phyloP scores from a whole-genome alignment of 2,113 vertebrate genomes.

The Trichechus manatus region DNA sequence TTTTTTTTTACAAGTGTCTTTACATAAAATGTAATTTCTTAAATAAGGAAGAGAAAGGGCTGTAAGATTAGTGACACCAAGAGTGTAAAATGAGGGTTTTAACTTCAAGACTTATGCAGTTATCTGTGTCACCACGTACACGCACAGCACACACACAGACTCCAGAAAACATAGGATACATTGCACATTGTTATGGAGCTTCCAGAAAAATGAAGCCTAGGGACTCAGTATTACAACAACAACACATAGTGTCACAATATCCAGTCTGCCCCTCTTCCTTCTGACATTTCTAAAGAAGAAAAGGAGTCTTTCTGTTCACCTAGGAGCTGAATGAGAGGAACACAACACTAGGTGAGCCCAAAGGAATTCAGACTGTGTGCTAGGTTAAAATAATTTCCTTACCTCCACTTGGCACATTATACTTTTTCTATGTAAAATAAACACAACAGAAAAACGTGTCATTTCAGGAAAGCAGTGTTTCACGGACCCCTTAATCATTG shows the following conservation, averaged over 20 bases:
- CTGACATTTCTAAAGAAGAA: slow-evolving; percentile 31
- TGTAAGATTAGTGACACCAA: not conserved
- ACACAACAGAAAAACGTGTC: not conserved
- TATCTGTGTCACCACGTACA: slow-evolving; percentile 33
- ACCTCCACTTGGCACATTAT: not conserved
- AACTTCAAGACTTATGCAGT: slow-evolving; percentile 62
- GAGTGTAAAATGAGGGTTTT: slow-evolving; percentile 65
- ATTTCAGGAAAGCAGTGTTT: slow-evolving; percentile 20
- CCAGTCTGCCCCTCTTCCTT: not conserved
- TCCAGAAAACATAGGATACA: not conserved
- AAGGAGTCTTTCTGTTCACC: not conserved
- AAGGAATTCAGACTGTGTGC: not conserved
- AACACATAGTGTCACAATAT: slow-evolving; percentile 21
- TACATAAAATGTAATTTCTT: slow-evolving; percentile 29
- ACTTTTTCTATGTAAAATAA: not conserved
- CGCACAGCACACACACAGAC: not conserved
- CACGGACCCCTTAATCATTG: not conserved
- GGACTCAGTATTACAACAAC: not conserved
- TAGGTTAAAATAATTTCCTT: slow-evolving; percentile 46
- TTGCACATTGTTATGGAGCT: slow-evolving; percentile 43
- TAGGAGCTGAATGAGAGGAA: not conserved
- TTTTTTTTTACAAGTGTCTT: not conserved
- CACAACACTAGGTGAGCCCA: not conserved
- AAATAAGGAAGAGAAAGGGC: not conserved
- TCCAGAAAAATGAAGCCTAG: not conserved